These are phyloP conservation scores for Heliconius hortense DNA, from an alignment of 2,888 invertebrate species.

Conservation along the genomic window DNA sequence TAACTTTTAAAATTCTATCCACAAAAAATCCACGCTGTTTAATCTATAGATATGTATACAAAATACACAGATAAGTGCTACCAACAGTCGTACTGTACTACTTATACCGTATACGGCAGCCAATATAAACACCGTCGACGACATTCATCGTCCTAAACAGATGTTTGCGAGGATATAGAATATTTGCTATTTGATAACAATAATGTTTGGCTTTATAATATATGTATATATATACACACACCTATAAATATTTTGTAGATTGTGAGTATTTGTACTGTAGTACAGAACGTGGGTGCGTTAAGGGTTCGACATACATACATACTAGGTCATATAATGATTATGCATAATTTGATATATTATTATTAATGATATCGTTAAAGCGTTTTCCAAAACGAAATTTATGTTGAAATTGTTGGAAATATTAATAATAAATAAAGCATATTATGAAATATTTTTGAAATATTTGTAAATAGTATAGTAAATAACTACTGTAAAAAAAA, in stretches of 20 bases:
- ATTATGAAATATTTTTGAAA: too few species aligned
- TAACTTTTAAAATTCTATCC: background rate
- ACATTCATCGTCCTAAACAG: slow-evolving; percentile 36
- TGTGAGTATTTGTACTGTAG: slow-evolving; percentile 20
- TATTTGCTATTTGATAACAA: slow-evolving; percentile 39
- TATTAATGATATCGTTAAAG: background rate
- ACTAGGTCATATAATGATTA: background rate
- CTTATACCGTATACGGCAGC: background rate
- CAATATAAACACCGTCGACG: slow-evolving; percentile 17
- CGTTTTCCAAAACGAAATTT: too few species aligned
- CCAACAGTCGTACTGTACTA: background rate
- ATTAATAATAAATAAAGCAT: too few species aligned
- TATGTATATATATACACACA: background rate
- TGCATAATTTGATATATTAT: background rate
- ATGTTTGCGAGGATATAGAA: slow-evolving; percentile 38
- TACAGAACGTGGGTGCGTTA: slow-evolving; percentile 29
- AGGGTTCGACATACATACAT: slow-evolving; percentile 32
- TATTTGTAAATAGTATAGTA: too few species aligned
- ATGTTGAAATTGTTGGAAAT: too few species aligned
- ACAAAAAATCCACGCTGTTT: background rate
- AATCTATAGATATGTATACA: background rate
- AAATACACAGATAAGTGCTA: background rate
- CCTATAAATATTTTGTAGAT: background rate
- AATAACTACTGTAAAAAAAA: too few species aligned
- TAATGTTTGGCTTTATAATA: background rate